Percentiles rank a stretch among this genome's conserved stretches.
Conservation (phyloP, 2,113 vertebrate genomes). For the Daubentonia madagascariensis region DNA sequence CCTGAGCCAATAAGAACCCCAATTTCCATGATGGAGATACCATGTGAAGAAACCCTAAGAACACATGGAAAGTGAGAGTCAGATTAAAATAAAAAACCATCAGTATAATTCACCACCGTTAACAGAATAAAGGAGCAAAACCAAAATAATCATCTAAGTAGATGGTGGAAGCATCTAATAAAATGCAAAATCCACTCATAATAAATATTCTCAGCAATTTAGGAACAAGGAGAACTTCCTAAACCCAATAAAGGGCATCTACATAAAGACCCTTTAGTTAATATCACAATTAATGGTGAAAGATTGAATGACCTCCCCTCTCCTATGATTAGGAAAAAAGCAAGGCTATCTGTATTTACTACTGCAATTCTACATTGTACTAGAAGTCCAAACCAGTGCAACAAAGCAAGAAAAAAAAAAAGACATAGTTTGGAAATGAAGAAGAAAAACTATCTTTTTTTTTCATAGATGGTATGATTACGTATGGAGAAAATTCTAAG, state of each 20-base stretch:
- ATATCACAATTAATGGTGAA: neutral
- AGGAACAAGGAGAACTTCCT: neutral
- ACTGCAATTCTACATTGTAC: neutral
- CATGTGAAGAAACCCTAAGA: neutral
- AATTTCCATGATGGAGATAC: neutral
- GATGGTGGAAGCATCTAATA: neutral
- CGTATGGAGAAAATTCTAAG: neutral
- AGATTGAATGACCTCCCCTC: neutral
- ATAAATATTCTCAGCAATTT: neutral
- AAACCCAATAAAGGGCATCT: neutral
- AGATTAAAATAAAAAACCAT: neutral
- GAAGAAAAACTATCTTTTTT: neutral
- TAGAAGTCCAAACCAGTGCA: neutral
- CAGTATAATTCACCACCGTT: neutral
- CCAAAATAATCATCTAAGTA: neutral
- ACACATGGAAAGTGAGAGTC: neutral
- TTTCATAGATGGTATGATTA: neutral
- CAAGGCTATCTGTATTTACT: neutral
- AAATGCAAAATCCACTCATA: neutral
- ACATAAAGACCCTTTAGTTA: neutral
- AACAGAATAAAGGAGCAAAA: neutral
- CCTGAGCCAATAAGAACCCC: neutral
- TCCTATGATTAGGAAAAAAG: neutral
- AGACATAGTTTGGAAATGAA: neutral
- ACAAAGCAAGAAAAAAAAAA: neutral